Percentiles rank a stretch among this genome's conserved stretches.
phyloP scores from a whole-genome alignment of 2,888 invertebrate species.

The Stramonita haemastoma region DNA sequence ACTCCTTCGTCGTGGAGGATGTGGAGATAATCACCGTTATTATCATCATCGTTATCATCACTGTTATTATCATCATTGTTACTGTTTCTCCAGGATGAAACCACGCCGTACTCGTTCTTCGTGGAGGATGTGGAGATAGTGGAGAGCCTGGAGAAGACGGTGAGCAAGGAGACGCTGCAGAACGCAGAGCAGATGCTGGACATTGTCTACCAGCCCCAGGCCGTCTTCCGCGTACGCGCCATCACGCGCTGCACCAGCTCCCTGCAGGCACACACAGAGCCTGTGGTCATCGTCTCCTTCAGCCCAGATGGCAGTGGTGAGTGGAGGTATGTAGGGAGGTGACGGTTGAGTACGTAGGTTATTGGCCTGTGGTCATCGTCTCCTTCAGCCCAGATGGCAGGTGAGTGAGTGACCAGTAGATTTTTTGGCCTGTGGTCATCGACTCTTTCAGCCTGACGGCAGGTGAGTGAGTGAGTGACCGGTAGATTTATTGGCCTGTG shows the following conservation, averaged over 20 bases:
- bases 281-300: conserved; percentile 95
- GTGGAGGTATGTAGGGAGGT: too few species aligned
- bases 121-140: conserved; percentile 93
- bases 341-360: too few species aligned
- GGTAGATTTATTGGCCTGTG: too few species aligned
- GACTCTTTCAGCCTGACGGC: conserved; percentile 97
- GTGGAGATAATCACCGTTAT: too few species aligned
- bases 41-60: too few species aligned
- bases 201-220: conserved; percentile 97
- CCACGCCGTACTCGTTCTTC: conserved; percentile 84
- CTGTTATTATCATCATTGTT: neutral
- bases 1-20: conserved; percentile 87
- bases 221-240: conserved; percentile 87
- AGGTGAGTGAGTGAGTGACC: too few species aligned
- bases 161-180: conserved; percentile 82
- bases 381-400: conserved; percentile 97
- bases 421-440: conserved; percentile 95
- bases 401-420: too few species aligned
- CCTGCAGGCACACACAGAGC: conserved; percentile 97
- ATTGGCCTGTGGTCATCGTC: conserved; percentile 95
- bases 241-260: conserved; percentile 96
- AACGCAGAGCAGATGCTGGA: conserved; percentile 84
- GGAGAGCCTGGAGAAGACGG: conserved; percentile 84
- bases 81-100: conserved; percentile 67
- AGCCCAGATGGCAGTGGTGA: conserved; percentile 95